Conservation (phyloP, 2,797 vertebrate genomes). For the Megaceryle alcyon region DNA sequence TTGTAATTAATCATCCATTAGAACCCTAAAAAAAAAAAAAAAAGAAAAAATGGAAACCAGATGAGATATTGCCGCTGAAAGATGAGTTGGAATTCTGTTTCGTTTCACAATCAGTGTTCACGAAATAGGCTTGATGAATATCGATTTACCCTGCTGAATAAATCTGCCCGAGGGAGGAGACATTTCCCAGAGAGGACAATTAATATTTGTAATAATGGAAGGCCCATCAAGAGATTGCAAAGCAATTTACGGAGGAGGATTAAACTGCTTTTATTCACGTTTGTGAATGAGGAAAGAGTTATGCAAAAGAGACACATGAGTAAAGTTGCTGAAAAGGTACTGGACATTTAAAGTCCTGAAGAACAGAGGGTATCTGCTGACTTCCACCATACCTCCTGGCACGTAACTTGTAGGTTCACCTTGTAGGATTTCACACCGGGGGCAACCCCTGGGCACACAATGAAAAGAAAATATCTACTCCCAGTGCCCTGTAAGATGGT, state of each 20-base stretch:
- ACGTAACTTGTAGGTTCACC: accelerated
- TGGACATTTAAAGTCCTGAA: background rate
- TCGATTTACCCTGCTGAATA: background rate
- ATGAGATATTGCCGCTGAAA: background rate
- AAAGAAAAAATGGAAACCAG: background rate
- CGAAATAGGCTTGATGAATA: background rate
- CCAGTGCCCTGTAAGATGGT: accelerated
- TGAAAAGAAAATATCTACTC: accelerated
- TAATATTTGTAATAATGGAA: background rate
- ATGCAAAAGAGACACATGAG: background rate
- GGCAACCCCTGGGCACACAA: accelerated
- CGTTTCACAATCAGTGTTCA: background rate
- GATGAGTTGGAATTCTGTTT: background rate
- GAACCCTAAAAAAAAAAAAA: background rate
- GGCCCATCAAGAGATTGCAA: background rate
- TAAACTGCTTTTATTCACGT: background rate
- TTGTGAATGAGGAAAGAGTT: background rate
- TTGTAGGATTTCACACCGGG: background rate
- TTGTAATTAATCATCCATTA: slow-evolving; percentile 35
- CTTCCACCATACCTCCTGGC: accelerated
- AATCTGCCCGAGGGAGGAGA: background rate
- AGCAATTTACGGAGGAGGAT: background rate
- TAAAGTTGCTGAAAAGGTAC: background rate
- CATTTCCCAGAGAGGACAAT: background rate
- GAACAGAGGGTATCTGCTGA: background rate